These are phyloP conservation scores for Chironomus riparius DNA, from an alignment of 2,888 invertebrate species.

Conservation along the genomic window DNA sequence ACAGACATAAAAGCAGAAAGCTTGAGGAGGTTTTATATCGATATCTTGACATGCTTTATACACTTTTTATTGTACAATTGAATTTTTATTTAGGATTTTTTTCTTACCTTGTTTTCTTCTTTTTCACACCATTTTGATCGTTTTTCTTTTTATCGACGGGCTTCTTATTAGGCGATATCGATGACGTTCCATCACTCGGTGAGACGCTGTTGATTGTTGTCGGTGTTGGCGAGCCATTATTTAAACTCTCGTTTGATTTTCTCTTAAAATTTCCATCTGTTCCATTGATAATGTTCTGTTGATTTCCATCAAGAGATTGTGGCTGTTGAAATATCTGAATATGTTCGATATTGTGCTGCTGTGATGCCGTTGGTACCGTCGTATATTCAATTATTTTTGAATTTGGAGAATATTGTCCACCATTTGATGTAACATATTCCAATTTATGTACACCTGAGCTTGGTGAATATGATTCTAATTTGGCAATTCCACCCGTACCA, in stretches of 20 bases:
- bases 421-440: slow-evolving; percentile 27
- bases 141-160: slow-evolving; percentile 73
- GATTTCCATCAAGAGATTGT: slow-evolving; percentile 29
- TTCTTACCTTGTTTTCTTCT: slow-evolving; percentile 79
- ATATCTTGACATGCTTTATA: too few relatives aligned
- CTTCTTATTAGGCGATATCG: slow-evolving; percentile 49
- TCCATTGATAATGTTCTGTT: slow-evolving; percentile 33
- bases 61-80: too few relatives aligned
- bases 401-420: slow-evolving; percentile 26
- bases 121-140: slow-evolving; percentile 79
- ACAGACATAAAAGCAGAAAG: too few relatives aligned
- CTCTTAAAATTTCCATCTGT: slow-evolving; percentile 36
- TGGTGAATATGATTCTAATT: slow-evolving; percentile 14
- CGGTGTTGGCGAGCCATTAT: slow-evolving; percentile 36
- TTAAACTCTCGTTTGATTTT: slow-evolving; percentile 39
- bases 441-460: slow-evolving; percentile 23
- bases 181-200: slow-evolving; percentile 37
- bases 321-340: slow-evolving; percentile 36
- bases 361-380: slow-evolving; percentile 16
- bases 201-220: slow-evolving; percentile 40
- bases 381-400: slow-evolving; percentile 28
- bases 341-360: slow-evolving; percentile 36
- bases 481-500: background rate
- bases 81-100: background rate
- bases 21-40: too few relatives aligned